Conservation (phyloP, 1,140 invertebrate species). For the Sipha flava region DNA sequence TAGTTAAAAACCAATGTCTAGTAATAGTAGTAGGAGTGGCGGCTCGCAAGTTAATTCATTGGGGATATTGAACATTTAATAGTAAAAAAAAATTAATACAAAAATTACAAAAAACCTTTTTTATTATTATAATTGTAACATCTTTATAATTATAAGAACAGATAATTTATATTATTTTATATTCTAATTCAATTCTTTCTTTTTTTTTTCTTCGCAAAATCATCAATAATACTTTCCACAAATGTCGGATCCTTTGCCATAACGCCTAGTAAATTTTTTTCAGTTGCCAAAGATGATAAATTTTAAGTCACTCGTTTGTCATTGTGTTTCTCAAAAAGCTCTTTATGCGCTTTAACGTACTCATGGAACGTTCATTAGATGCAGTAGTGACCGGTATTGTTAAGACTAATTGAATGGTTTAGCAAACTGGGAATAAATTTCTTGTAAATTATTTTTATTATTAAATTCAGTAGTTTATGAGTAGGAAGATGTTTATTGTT, state of each 20-base stretch:
- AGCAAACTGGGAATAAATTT: background rate
- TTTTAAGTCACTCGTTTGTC: background rate
- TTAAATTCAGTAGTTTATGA: no score
- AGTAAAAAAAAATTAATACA: no score
- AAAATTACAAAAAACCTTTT: no score
- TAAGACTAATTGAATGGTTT: background rate
- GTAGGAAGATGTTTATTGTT: no score
- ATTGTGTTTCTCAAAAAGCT: background rate
- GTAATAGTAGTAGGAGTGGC: no score
- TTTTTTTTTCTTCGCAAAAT: background rate
- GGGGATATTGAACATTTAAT: no score
- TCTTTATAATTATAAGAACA: background rate
- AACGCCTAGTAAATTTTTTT: background rate
- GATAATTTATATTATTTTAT: background rate
- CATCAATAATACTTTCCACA: background rate
- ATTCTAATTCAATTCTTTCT: background rate
- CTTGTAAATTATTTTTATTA: background rate
- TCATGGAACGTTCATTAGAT: background rate
- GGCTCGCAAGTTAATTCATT: no score
- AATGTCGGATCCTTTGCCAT: background rate
- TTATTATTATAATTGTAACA: background rate
- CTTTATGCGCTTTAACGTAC: background rate
- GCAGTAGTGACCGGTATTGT: background rate
- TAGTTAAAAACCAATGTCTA: no score
- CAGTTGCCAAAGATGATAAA: background rate